Evolutionary conservation across 2,888 invertebrate genomes (phyloP).

Genomic region (Drosophila atripex): DNA sequence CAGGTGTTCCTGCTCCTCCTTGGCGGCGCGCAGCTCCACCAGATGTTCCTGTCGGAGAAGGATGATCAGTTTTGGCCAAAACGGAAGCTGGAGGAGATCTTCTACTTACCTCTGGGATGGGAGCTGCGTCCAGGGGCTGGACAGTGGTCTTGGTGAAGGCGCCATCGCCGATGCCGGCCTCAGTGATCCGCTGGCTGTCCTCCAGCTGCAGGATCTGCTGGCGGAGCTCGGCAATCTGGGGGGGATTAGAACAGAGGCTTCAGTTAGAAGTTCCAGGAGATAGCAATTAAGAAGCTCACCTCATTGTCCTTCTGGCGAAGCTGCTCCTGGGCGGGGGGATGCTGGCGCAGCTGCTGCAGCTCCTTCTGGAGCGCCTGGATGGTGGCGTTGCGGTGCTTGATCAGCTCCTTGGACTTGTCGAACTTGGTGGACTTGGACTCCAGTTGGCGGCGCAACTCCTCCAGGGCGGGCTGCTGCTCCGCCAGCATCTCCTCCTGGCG

Average conservation of each 20-base stretch:
- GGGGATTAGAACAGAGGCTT: not conserved
- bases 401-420: conserved; percentile 85
- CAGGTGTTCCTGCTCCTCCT: conserved; percentile 15
- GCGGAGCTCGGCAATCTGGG: conserved; percentile 17
- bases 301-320: conserved; percentile 11
- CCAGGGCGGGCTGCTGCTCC: conserved; percentile 73
- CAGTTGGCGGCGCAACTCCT: conserved; percentile 84
- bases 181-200: conserved; percentile 3
- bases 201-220: conserved; percentile 6
- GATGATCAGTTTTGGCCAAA: not conserved
- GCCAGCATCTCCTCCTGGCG: conserved; percentile 8
- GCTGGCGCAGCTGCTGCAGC: conserved; percentile 61
- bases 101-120: conserved; percentile 1
- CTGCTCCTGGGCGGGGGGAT: conserved; percentile 5
- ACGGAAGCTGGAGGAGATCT: not conserved
- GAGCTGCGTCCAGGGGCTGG: not conserved
- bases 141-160: not conserved
- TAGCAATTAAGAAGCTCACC: not conserved
- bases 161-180: not conserved
- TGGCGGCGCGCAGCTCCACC: conserved; percentile 67
- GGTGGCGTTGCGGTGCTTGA: conserved; percentile 86
- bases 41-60: conserved; percentile 50
- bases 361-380: conserved; percentile 83
- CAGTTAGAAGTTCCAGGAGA: not conserved
- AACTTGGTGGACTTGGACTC: conserved; percentile 85